Base-by-base conservation (phyloP, 2,888 invertebrate genomes). In the Exocentrus adspersus region DNA sequence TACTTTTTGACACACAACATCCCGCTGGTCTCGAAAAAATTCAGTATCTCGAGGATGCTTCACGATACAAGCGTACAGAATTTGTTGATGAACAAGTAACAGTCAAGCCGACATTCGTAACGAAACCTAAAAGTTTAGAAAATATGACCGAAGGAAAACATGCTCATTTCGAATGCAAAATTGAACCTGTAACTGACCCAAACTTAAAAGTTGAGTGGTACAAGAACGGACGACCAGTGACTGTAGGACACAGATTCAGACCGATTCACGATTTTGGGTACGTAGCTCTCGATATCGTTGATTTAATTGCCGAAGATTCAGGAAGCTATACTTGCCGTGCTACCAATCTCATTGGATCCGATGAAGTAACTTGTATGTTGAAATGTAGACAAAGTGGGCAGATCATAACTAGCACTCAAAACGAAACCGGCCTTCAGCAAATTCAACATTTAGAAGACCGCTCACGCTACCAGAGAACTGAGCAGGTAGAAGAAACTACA, bases 181-280 rank as follows among this genome's bases (percentile, higher is more conserved):
- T 99, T 30, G 95, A 97, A 81, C 98, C 98, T 30, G 94, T 98
- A 6, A 97, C 96, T 4, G 99, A 99, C 84, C 90, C 98, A 0
- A 97, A 97, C 77, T 87, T 99, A 74, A 95, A 94, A 82, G 95
- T 98, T 2, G 97, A 97, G 84, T 98, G 98, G 98, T 96, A 89
- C 79, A 96, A 95, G 80, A 94, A 99, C 82, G 97, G 96, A 43
- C 90, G 93, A 74, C 96, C 97, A 20, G 90, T 99, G 56, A 95
- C 93, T 14, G 90, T 96, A 79, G 97, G 97, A 51, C 96, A 97
- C 80, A 89, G 97, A 77, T 98, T 97, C 86, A 89, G 96, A 75
- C 97, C 97, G 62, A 95, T 97, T 80, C 97, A 97, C 81, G 98
- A 99, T 83, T 98, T 99, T 83, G 98, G 98, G 41, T 98, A 97